Evolutionary conservation across 2,888 invertebrate species (phyloP).

Genomic region (Tiphia femorata): DNA sequence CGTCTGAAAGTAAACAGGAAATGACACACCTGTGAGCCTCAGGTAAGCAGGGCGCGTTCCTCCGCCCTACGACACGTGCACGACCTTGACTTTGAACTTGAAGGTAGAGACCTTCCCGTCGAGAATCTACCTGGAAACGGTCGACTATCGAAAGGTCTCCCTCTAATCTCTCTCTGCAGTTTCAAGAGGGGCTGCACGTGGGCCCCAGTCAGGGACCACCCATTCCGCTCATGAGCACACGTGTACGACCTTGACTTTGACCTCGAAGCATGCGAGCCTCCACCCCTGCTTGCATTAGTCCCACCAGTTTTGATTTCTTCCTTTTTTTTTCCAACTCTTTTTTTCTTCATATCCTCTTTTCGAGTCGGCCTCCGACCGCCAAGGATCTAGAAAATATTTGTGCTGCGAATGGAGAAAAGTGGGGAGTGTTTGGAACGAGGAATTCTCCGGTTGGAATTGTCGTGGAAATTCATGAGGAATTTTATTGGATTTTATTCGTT

Average conservation of each 20-base stretch:
- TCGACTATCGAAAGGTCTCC: conserved; percentile 7
- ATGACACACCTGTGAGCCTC: no score
- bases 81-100: conserved; percentile 11
- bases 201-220: background rate
- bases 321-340: background rate
- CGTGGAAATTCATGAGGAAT: no score
- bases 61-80: conserved; percentile 5
- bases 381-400: no score
- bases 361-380: conserved; percentile 12
- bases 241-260: conserved; percentile 38
- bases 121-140: background rate
- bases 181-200: conserved; percentile 23
- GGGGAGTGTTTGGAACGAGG: no score
- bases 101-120: background rate
- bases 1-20: no score
- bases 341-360: background rate
- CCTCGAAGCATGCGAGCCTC: conserved; percentile 10
- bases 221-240: conserved; percentile 22
- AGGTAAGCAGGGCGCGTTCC: no score
- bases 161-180: conserved; percentile 6
- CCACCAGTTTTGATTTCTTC: background rate
- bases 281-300: conserved; percentile 15
- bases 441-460: no score
- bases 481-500: no score
- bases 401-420: no score